phyloP scores from a whole-genome alignment of 2,888 invertebrate genomes.

The Aleiodes alternator region DNA sequence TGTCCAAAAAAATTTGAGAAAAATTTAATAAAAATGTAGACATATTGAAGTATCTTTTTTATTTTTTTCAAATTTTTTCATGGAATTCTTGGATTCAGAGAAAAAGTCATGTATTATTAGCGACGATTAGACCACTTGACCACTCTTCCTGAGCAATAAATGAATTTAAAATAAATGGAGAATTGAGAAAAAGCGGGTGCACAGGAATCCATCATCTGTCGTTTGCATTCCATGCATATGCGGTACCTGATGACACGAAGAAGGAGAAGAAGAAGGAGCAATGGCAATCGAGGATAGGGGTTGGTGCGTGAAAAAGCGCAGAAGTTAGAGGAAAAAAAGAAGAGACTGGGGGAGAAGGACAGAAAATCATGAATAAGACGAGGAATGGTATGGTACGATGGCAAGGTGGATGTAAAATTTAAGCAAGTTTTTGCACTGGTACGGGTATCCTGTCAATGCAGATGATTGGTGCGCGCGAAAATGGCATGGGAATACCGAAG shows the following conservation, averaged over 20 bases:
- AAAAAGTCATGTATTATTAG: too few species aligned
- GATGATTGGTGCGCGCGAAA: conserved; percentile 71
- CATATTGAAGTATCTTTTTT: too few species aligned
- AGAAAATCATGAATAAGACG: background rate
- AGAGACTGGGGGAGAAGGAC: conserved; percentile 22
- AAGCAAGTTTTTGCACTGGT: conserved; percentile 68
- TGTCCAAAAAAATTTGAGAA: background rate
- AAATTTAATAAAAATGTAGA: too few species aligned
- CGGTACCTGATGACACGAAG: conserved; percentile 17
- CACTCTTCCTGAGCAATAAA: conserved; percentile 33
- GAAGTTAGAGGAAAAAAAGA: conserved; percentile 41
- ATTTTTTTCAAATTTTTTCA: too few species aligned
- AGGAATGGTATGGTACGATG: background rate
- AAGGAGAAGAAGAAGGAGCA: conserved; percentile 37
- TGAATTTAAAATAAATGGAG: conserved; percentile 31
- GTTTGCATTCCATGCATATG: conserved; percentile 21
- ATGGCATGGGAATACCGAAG: conserved; percentile 62
- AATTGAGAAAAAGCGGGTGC: conserved; percentile 38
- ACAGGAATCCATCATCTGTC: conserved; percentile 13
- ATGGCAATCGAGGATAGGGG: background rate
- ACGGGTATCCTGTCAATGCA: conserved; percentile 66
- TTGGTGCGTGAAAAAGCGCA: background rate
- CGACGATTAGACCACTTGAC: too few species aligned
- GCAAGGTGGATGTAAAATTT: conserved; percentile 65
- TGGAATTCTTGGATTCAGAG: background rate